These are phyloP conservation scores for Drosophila orosa DNA, from an alignment of 1,140 invertebrate genomes.

Conservation along the genomic window DNA sequence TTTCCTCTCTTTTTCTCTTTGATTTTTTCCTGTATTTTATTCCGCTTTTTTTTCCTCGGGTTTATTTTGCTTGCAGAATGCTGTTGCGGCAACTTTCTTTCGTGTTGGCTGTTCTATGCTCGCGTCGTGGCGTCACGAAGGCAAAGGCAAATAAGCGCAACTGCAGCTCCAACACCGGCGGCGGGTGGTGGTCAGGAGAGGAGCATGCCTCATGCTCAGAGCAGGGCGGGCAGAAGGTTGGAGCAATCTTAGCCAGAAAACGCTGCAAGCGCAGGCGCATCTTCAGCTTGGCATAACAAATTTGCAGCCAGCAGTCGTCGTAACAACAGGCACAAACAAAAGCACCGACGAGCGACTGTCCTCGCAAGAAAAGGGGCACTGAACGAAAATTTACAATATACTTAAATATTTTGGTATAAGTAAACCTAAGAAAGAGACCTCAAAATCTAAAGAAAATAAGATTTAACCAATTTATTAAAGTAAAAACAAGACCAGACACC, in stretches of 20 bases:
- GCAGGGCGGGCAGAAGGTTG: neutral
- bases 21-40: conserved; percentile 16
- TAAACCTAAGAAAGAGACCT: neutral
- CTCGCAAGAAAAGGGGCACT: neutral
- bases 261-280: conserved; percentile 75
- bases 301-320: conserved; percentile 39
- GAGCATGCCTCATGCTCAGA: neutral
- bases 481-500: neutral
- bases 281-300: conserved; percentile 69
- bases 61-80: conserved; percentile 50
- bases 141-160: conserved; percentile 78
- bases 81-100: conserved; percentile 76
- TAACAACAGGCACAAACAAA: conserved; percentile 29
- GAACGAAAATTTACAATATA: neutral
- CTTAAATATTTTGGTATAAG: neutral
- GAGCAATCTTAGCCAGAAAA: conserved; percentile 66
- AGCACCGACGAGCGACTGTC: conserved; percentile 46
- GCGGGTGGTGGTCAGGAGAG: conserved; percentile 19
- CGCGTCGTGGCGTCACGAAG: conserved; percentile 77
- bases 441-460: neutral
- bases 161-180: conserved; percentile 12
- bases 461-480: no score
- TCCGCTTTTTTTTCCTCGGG: neutral
- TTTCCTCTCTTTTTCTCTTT: conserved; percentile 19
- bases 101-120: conserved; percentile 66